phyloP scores from a whole-genome alignment of 2,797 vertebrate species.

The Melanotaenia trifasciata region DNA sequence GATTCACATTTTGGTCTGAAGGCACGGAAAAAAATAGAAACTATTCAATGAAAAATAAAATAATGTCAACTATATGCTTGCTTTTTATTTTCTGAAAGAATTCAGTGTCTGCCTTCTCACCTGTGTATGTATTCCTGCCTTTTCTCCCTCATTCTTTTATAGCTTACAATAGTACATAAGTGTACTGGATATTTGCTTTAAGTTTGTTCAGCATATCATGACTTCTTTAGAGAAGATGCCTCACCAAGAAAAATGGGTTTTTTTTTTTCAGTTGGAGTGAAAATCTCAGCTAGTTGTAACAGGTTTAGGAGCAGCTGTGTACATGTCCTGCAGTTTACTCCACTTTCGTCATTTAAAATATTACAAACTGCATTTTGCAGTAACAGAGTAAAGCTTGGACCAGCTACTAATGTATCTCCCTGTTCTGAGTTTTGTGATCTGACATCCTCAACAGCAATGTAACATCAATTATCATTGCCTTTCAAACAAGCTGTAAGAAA shows the following conservation, averaged over 20 bases:
- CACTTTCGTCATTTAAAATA: background rate
- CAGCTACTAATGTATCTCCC: background rate
- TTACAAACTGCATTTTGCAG: background rate
- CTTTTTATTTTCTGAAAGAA: constrained; percentile 51
- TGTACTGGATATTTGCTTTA: background rate
- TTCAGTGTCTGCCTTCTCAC: constrained; percentile 7
- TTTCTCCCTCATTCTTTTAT: background rate
- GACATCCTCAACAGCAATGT: background rate
- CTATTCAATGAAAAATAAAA: constrained; percentile 86
- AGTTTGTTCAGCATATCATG: background rate
- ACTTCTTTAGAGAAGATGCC: background rate
- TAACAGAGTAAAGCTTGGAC: background rate
- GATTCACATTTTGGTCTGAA: constrained; percentile 83
- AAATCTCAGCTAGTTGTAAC: background rate
- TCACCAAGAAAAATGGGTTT: background rate
- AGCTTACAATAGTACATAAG: background rate
- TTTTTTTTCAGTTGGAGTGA: background rate
- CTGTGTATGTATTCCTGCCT: background rate
- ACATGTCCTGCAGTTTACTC: background rate
- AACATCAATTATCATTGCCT: background rate
- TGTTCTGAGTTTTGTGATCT: constrained; percentile 7
- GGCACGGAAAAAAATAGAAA: constrained; percentile 79
- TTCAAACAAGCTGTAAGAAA: background rate
- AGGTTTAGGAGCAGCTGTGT: background rate
- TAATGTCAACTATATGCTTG: constrained; percentile 73